phyloP scores from a whole-genome alignment of 2,888 invertebrate genomes.

The Spatulosminthurus flaviceps region DNA sequence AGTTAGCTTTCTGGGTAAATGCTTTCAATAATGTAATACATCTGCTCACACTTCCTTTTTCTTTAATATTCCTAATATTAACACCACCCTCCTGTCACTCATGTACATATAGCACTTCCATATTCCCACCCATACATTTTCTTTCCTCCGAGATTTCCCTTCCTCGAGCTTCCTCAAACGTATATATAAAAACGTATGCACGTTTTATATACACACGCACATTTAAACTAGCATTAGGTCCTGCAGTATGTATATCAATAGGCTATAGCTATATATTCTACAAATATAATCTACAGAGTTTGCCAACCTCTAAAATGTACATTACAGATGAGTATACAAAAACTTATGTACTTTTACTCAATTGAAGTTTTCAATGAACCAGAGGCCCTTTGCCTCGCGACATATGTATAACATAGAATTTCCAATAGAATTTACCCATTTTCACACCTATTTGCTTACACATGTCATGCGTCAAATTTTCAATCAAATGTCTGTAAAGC shows the following conservation, averaged over 20 bases:
- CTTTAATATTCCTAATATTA: conserved; percentile 10
- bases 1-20: conserved; percentile 14
- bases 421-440: conserved; percentile 16
- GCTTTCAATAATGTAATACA: conserved; percentile 13
- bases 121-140: no score
- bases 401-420: no score
- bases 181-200: no score
- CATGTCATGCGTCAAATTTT: conserved; percentile 30
- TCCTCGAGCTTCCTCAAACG: no score
- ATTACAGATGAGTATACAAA: not conserved
- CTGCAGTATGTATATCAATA: no score
- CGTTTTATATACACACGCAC: no score
- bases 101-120: not conserved
- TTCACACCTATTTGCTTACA: conserved; percentile 36
- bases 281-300: no score
- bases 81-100: not conserved
- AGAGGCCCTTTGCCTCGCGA: conserved; percentile 19
- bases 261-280: no score
- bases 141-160: not conserved
- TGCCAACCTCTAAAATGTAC: no score
- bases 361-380: not conserved
- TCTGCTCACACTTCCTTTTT: conserved; percentile 13
- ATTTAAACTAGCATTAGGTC: no score
- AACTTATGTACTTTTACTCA: not conserved
- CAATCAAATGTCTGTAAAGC: not conserved